Conservation (phyloP, 2,888 invertebrate genomes). For the Drosophila mulleri region DNA sequence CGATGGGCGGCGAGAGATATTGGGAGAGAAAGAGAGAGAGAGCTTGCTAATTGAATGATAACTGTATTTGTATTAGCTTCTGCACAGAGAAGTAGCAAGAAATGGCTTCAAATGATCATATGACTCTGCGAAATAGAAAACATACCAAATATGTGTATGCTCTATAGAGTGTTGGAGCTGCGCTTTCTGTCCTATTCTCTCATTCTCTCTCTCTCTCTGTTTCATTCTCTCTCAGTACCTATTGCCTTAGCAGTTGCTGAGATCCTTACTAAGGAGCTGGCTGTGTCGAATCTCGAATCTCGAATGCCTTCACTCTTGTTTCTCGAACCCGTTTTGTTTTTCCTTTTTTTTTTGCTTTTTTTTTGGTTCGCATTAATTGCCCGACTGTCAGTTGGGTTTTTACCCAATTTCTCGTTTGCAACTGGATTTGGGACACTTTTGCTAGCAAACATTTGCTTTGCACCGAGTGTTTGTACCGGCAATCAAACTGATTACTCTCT, state of each 20-base stretch:
- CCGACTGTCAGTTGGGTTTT: constrained; percentile 20
- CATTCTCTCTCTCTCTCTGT: background rate
- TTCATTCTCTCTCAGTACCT: background rate
- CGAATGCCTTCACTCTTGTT: background rate
- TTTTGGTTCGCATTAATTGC: constrained; percentile 76
- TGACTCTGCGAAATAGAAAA: too few species aligned
- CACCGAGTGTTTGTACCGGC: constrained; percentile 59
- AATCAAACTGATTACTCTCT: constrained; percentile 69
- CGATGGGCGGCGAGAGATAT: background rate
- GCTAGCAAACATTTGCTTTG: constrained; percentile 42
- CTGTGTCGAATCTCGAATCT: background rate
- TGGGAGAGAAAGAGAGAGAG: too few species aligned
- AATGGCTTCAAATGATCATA: too few species aligned
- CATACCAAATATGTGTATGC: too few species aligned
- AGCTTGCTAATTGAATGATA: too few species aligned
- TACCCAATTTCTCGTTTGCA: constrained; percentile 10
- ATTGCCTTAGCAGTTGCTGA: background rate
- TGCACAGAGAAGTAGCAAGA: too few species aligned
- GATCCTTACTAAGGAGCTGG: constrained; percentile 35
- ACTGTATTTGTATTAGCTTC: too few species aligned
- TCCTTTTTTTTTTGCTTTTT: constrained; percentile 43
- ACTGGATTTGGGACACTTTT: constrained; percentile 54
- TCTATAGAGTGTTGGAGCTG: too few species aligned
- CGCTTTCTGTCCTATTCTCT: background rate
- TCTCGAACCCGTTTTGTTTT: constrained; percentile 2